These are phyloP conservation scores for Drosophila sordidula DNA, from an alignment of 2,888 invertebrate species.

Conservation along the genomic window DNA sequence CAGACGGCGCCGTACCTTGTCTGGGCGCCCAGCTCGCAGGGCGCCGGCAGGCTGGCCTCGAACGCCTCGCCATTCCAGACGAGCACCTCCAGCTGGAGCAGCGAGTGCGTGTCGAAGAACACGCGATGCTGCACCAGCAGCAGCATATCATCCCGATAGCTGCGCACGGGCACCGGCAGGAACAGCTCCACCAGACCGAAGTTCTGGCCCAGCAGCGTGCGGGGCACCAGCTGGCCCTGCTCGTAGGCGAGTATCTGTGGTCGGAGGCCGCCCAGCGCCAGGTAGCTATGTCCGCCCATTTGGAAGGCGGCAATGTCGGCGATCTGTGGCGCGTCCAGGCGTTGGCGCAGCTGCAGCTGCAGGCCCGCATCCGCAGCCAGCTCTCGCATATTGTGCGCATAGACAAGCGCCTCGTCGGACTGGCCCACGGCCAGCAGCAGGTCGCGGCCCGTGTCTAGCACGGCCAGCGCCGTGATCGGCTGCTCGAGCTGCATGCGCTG, in stretches of 20 bases:
- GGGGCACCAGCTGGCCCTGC: conserved; percentile 80
- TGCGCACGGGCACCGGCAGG: conserved; percentile 82
- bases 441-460: conserved; percentile 82
- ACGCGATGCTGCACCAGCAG: conserved; percentile 85
- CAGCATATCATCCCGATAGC: conserved; percentile 84
- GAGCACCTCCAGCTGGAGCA: conserved; percentile 83
- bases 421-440: conserved; percentile 82
- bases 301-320: conserved; percentile 79
- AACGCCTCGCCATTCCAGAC: conserved; percentile 85
- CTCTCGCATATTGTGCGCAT: conserved; percentile 73
- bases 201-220: conserved; percentile 81
- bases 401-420: conserved; percentile 71
- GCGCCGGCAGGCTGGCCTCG: conserved; percentile 78
- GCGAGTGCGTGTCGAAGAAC: conserved; percentile 80
- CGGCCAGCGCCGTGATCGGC: conserved; percentile 64
- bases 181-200: conserved; percentile 83
- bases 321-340: conserved; percentile 71
- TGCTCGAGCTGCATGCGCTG: conserved; percentile 78
- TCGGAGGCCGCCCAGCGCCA: conserved; percentile 81
- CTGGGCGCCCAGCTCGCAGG: conserved; percentile 76
- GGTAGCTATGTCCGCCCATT: conserved; percentile 84
- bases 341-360: conserved; percentile 65
- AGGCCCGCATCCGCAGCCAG: conserved; percentile 41
- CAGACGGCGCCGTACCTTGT: conserved; percentile 77
- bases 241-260: conserved; percentile 83